A percentile compares a stretch with the other conserved stretches of the same genome.
phyloP scores from a whole-genome alignment of 2,113 vertebrate species.

The Gallinago paraguaiae region DNA sequence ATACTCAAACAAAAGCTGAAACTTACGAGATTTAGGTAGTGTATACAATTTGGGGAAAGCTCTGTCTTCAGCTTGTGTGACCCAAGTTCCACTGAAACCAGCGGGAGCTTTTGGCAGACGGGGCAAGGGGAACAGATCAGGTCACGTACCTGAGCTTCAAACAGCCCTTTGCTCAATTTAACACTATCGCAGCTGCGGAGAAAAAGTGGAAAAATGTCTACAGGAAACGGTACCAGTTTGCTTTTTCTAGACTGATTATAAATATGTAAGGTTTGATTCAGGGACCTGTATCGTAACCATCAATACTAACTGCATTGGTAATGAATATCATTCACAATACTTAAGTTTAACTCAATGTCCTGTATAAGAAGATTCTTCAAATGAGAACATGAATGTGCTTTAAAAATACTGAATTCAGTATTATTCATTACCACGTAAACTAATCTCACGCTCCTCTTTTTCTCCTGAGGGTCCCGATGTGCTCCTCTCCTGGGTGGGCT shows the following conservation, averaged over 20 bases:
- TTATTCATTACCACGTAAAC: not conserved
- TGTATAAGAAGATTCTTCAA: not conserved
- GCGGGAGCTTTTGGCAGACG: not conserved
- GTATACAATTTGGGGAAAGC: not conserved
- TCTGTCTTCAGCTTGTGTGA: not conserved
- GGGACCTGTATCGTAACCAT: constrained; percentile 8
- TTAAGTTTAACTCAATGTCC: not conserved
- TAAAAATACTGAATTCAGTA: not conserved
- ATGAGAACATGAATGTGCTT: not conserved
- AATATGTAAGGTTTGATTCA: constrained; percentile 22
- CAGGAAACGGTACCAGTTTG: not conserved
- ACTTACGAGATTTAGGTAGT: not conserved
- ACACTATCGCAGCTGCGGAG: not conserved
- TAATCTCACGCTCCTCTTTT: not conserved
- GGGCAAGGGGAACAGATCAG: not conserved
- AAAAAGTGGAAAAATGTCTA: not conserved
- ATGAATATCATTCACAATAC: constrained; percentile 1
- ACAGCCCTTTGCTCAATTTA: not conserved
- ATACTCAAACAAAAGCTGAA: not conserved
- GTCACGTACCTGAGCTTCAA: not conserved
- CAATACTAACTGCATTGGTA: constrained; percentile 1
- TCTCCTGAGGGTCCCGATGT: not conserved
- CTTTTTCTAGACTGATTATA: not conserved
- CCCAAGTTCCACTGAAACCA: not conserved
- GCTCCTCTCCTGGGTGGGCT: not conserved